Evolutionary conservation across 2,797 vertebrate species (phyloP), one percentile per base, ranked within the genome.

Genomic region (Taeniopygia guttata): DNA sequence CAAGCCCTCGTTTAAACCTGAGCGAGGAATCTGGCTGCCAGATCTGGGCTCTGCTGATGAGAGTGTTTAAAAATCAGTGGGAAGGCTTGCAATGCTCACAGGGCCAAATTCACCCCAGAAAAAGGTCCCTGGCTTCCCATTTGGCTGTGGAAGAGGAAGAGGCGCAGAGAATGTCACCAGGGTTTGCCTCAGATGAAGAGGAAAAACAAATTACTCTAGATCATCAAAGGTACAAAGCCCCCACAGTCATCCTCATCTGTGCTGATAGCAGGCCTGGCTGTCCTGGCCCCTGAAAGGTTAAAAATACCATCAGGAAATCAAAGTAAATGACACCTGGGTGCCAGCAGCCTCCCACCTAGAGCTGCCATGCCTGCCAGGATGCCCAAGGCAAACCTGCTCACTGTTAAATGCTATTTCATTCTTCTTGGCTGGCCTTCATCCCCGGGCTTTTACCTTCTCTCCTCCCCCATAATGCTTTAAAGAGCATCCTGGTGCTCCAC

Each of bases 371-470:
- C 88, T 84, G 43, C 58, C 63, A 81, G 88, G 54, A 40, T 23
- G 80, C 94, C 80, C 89, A 92, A 67, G 89, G 91, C 92, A 86
- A 95, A 87, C 26, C 56, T 73, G 81, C 74, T 75, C 30, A 1
- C 63, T 77, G 7, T 2, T 43, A 72, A 66, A 72, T 10, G 52
- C 21, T 80, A 6, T 83, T 89, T 89, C 30, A 84, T 74, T 69
- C 85, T 58, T 13, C 14, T 77, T 56, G 45, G 34, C 38, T 66
- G 84, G 78, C 82, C 94, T 76, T 91, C 89, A 36, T 82, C 49
- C 66, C 54, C 0, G 0, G 4, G 6, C 38, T 74, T 77, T 89
- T 68, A 87, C 78, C 32, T 75, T 13, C 73, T 49, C 62, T 88
- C 36, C 54, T 68, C 29, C 72, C 32, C 49, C 36, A 12, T 10